Evolutionary conservation across 2,888 invertebrate genomes (phyloP).

Genomic region (Lumbricus terrestris): DNA sequence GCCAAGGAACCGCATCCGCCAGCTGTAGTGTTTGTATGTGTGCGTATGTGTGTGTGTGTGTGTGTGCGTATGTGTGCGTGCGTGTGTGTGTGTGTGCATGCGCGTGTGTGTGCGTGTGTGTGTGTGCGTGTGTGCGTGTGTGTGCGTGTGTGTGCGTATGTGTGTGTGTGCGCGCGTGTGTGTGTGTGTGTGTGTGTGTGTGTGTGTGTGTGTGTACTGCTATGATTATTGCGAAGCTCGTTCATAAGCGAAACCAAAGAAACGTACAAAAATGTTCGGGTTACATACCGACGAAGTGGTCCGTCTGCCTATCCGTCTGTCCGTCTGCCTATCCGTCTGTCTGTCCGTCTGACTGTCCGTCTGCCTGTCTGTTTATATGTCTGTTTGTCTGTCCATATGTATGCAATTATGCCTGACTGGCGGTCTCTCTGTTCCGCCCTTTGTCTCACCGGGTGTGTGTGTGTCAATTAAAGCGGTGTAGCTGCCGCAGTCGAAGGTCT

Average conservation of each 20-base stretch:
- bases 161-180: too few relatives aligned
- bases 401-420: background rate
- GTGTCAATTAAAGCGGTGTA: background rate
- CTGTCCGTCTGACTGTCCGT: background rate
- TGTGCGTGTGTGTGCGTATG: too few relatives aligned
- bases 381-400: background rate
- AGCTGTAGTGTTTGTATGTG: too few relatives aligned
- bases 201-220: too few relatives aligned
- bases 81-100: too few relatives aligned
- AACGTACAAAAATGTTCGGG: background rate
- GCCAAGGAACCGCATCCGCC: background rate
- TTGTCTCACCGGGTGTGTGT: background rate
- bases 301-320: background rate
- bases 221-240: background rate
- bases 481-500: background rate
- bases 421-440: background rate
- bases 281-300: background rate
- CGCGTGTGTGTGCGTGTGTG: too few relatives aligned
- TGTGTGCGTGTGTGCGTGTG: too few relatives aligned
- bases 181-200: too few relatives aligned
- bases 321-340: background rate
- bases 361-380: background rate
- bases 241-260: background rate
- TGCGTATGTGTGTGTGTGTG: too few relatives aligned
- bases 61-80: too few relatives aligned